phyloP scores from a whole-genome alignment of 2,888 invertebrate species.

The Conistra vaccinii region DNA sequence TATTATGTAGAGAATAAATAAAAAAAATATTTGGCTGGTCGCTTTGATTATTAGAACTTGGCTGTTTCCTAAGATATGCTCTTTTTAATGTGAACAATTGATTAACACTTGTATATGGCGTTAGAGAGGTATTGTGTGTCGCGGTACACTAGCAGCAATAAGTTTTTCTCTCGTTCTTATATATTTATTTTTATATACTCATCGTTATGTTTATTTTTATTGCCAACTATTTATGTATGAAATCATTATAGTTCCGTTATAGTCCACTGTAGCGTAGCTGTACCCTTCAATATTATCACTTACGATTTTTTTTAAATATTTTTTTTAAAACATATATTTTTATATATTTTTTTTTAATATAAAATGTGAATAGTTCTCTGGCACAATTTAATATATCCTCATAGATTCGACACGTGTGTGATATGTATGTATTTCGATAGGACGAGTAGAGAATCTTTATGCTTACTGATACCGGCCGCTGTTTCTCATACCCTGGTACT shows the following conservation, averaged over 20 bases:
- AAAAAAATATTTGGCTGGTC: constrained; percentile 87
- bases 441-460: constrained; percentile 75
- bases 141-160: constrained; percentile 66
- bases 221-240: constrained; percentile 53
- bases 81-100: constrained; percentile 76
- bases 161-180: constrained; percentile 77
- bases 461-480: constrained; percentile 61
- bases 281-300: constrained; percentile 46
- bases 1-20: constrained; percentile 77
- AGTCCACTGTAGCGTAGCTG: constrained; percentile 66
- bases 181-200: constrained; percentile 56
- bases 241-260: constrained; percentile 51
- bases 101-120: constrained; percentile 64
- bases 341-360: constrained; percentile 2
- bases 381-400: constrained; percentile 55
- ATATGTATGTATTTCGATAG: constrained; percentile 59
- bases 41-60: constrained; percentile 85
- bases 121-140: constrained; percentile 58
- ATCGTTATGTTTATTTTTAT: constrained; percentile 28
- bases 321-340: background rate
- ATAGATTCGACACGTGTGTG: constrained; percentile 55
- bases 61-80: constrained; percentile 83
- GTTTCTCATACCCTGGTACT: constrained; percentile 67
- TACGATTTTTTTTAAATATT: background rate
- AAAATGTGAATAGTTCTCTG: constrained; percentile 59